These are phyloP conservation scores for Adoxophyes honmai DNA, from an alignment of 1,140 invertebrate genomes.

Conservation along the genomic window DNA sequence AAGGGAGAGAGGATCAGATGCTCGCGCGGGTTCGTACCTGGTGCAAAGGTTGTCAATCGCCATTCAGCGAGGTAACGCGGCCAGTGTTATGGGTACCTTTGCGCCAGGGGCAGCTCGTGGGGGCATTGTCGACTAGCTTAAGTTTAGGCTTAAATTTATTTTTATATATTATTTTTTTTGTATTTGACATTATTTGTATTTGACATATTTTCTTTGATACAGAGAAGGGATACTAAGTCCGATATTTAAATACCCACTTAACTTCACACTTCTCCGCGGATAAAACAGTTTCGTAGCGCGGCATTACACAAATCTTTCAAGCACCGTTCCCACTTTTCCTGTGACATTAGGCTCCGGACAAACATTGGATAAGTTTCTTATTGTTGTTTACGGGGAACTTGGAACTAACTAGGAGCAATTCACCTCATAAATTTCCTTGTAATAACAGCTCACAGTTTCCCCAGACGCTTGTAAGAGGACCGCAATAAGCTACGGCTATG, in stretches of 20 bases:
- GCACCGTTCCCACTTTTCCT: conserved; percentile 47
- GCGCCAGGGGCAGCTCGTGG: no score
- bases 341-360: conserved; percentile 52
- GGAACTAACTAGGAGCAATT: conserved; percentile 60
- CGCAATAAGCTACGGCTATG: conserved; percentile 47
- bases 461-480: conserved; percentile 65
- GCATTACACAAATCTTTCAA: conserved; percentile 49
- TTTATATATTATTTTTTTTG: no score
- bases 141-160: no score
- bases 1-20: no score
- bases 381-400: conserved; percentile 70
- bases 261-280: conserved; percentile 19
- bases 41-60: no score
- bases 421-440: conserved; percentile 67
- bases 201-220: no score
- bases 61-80: no score
- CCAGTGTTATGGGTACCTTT: no score
- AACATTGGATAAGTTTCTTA: conserved; percentile 62
- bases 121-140: no score
- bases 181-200: no score
- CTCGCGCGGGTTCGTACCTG: no score
- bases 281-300: conserved; percentile 43
- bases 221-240: no score
- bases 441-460: conserved; percentile 71
- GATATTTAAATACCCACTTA: background rate